Evolutionary conservation across 2,888 invertebrate genomes (phyloP), one percentile per base, ranked within the genome.

Genomic region (Drosophila merina): DNA sequence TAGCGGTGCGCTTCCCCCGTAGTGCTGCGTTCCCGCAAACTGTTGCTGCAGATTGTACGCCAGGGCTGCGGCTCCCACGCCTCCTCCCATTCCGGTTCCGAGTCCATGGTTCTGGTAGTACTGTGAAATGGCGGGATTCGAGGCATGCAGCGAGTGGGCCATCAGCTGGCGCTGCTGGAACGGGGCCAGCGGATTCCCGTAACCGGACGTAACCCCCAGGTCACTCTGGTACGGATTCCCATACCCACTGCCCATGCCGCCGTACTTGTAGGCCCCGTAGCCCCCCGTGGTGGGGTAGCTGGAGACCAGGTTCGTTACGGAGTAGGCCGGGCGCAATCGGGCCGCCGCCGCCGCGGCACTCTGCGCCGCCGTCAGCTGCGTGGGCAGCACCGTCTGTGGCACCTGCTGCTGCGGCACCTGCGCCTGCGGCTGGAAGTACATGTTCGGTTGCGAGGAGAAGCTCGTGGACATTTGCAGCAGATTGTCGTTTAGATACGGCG

Each of bases 361-460:
- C 48, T 83, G 87, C n/a, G 78, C 80, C 52, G 84, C 75, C 70
- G 89, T 72, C 72, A 80, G 77, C 73, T 83, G 82, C 62, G 77
- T 47, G 47, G 64, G 64, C 31, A 64, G 73, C 63, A 72, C 60
- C 56, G 58, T 59, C 47, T 57, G 59, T 4, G 44, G 44, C 44
- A 47, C 58, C 72, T 82, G 87, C 48, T 59, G 59, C 47, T 57
- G 59, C 10, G 20, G 44, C 44, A 47, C 59, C 73, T 82, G 87
- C 47, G 84, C 73, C 57, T 86, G 84, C 74, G 89, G 91, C 77
- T 91, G 92, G 77, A 91, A 91, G 81, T 91, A 91, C 89, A 92
- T 92, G 56, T 92, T 92, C 50, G 92, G 92, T 68, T 92, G 92
- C 69, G 92, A 92, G 73, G 91, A 92, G 83, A 91, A 92, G 75